Percentiles rank a stretch among this genome's conserved stretches.
These are phyloP conservation scores for Ianthella basta DNA, from an alignment of 37 sponge, comb jelly and placozoan genomes.

Conservation along the genomic window DNA sequence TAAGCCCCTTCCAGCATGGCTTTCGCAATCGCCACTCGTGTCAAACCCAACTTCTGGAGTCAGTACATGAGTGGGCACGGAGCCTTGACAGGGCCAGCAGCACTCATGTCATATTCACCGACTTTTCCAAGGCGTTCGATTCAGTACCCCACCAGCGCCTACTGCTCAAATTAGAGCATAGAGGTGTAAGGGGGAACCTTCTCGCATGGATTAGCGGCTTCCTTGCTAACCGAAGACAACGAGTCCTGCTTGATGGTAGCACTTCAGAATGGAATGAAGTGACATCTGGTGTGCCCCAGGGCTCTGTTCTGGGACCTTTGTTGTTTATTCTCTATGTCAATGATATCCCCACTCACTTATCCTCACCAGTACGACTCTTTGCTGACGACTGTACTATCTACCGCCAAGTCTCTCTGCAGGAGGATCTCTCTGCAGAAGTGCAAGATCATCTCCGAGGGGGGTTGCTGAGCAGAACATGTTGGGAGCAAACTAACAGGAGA, in stretches of 20 bases:
- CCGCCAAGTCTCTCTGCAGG: not conserved
- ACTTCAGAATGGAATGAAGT: slow-evolving; percentile 38
- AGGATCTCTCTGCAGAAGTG: too few relatives aligned
- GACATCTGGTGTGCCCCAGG: slow-evolving; percentile 51
- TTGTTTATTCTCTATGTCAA: slow-evolving; percentile 50
- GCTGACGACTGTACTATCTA: slow-evolving; percentile 44
- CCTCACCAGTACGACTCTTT: not conserved
- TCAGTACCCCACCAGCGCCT: slow-evolving; percentile 31
- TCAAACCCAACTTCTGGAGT: slow-evolving; percentile 44
- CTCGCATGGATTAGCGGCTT: slow-evolving; percentile 35
- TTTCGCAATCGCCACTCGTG: slow-evolving; percentile 25
- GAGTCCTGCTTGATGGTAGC: slow-evolving; percentile 28
- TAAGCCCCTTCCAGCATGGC: slow-evolving; percentile 37
- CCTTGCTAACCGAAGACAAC: slow-evolving; percentile 25
- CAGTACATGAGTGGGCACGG: slow-evolving; percentile 36
- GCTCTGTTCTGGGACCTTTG: slow-evolving; percentile 53
- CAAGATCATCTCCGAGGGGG: too few relatives aligned
- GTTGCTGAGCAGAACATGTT: too few relatives aligned
- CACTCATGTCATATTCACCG: slow-evolving; percentile 35
- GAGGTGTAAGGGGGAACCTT: slow-evolving; percentile 38
- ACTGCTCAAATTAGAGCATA: slow-evolving; percentile 32
- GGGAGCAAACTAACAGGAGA: too few relatives aligned
- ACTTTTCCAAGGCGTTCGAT: slow-evolving; percentile 49
- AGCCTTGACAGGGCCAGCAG: slow-evolving; percentile 20
- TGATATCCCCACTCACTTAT: not conserved